Percentiles rank a stretch among this genome's conserved stretches.
Evolutionary conservation across 2,113 vertebrate genomes (phyloP).

Genomic region (Leucopsar rothschildi): DNA sequence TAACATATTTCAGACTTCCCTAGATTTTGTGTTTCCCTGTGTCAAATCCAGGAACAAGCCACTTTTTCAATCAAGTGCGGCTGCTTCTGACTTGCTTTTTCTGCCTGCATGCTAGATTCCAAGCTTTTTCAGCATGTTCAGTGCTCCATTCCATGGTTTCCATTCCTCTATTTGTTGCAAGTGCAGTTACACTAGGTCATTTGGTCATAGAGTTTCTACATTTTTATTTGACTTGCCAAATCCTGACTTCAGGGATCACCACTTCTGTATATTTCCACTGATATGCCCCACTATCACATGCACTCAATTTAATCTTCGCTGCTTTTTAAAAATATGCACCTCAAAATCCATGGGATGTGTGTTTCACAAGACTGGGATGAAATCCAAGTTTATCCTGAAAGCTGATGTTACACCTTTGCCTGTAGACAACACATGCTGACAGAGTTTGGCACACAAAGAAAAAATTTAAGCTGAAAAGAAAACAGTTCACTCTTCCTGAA

Average conservation of each 20-base stretch:
- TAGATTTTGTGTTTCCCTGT: not conserved
- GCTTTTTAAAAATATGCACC: not conserved
- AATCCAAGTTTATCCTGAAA: not conserved
- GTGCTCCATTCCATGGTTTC: not conserved
- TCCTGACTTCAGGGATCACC: not conserved
- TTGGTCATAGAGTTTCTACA: not conserved
- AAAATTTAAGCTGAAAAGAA: not conserved
- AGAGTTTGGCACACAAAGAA: not conserved
- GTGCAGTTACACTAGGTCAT: accelerated
- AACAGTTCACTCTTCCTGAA: not conserved
- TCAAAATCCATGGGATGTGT: not conserved
- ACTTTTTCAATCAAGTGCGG: not conserved
- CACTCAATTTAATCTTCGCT: not conserved
- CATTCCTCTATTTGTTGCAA: not conserved
- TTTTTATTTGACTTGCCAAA: not conserved
- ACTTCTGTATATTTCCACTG: not conserved
- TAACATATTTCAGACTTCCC: not conserved
- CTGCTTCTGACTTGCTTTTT: not conserved
- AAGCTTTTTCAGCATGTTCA: not conserved
- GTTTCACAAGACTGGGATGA: not conserved
- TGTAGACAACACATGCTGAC: not conserved
- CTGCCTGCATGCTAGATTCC: not conserved
- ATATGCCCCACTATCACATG: accelerated
- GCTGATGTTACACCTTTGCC: not conserved
- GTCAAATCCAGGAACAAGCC: not conserved